Conservation (phyloP, 2,888 invertebrate species). For the Elmis aenea region DNA sequence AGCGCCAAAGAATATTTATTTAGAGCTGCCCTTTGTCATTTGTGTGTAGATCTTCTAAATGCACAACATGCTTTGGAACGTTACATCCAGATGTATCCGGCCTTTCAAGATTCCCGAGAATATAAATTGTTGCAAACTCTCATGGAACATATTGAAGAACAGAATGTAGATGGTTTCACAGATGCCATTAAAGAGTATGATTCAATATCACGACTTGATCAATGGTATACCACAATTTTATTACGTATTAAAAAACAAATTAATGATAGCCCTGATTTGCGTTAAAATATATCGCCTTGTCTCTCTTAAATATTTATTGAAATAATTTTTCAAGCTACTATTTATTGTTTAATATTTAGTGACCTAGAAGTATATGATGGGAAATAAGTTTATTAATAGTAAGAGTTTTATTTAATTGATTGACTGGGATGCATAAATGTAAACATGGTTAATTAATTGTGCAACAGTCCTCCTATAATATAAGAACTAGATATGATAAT, state of each 20-base stretch:
- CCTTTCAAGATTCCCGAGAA: conserved; percentile 93
- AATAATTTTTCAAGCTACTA: no score
- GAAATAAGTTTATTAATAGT: no score
- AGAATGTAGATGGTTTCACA: conserved; percentile 92
- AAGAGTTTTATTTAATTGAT: no score
- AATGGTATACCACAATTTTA: conserved; percentile 93
- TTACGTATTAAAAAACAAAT: conserved; percentile 91
- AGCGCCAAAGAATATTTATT: conserved; percentile 99
- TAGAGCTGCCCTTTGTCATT: conserved; percentile 90
- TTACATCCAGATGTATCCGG: conserved; percentile 90
- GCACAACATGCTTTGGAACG: conserved; percentile 91
- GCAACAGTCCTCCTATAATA: no score
- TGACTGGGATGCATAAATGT: no score
- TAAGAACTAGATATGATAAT: no score
- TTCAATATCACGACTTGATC: conserved; percentile 92
- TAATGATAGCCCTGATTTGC: conserved; percentile 74
- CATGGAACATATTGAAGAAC: conserved; percentile 88
- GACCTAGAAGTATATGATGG: no score
- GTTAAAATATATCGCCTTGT: conserved; percentile 49
- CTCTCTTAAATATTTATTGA: neutral
- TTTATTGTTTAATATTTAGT: no score
- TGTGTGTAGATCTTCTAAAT: conserved; percentile 91
- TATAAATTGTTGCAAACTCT: conserved; percentile 84
- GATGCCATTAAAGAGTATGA: conserved; percentile 94
- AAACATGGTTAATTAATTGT: no score